Conservation (phyloP, 1,140 invertebrate genomes). For the Goniozus legneri region DNA sequence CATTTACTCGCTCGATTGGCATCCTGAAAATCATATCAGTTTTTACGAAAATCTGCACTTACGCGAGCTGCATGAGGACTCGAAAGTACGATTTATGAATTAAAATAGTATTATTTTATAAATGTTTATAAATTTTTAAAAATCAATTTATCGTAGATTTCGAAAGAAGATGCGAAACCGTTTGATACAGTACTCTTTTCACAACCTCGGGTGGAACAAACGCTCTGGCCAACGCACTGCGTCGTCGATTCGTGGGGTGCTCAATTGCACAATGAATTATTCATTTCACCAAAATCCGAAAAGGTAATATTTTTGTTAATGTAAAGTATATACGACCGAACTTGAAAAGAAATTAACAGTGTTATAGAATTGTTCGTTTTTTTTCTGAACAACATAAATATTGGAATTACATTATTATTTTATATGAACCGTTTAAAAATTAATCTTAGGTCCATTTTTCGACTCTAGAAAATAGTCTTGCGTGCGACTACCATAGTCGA, state of each 20-base stretch:
- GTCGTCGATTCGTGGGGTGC: constrained; percentile 73
- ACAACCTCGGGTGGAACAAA: constrained; percentile 59
- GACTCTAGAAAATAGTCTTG: no score
- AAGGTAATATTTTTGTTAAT: constrained; percentile 24
- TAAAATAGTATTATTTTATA: not conserved
- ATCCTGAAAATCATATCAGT: constrained; percentile 76
- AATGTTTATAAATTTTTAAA: constrained; percentile 1
- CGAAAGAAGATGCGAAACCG: constrained; percentile 57
- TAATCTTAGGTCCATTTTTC: no score
- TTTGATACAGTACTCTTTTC: constrained; percentile 73
- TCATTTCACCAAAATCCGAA: constrained; percentile 47
- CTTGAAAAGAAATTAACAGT: constrained; percentile 3
- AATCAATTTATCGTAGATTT: constrained; percentile 41
- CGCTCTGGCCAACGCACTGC: constrained; percentile 77
- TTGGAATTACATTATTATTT: no score
- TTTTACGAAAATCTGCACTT: constrained; percentile 69
- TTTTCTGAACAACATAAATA: no score
- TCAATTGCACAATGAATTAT: constrained; percentile 68
- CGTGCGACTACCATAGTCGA: no score
- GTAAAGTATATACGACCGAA: not conserved
- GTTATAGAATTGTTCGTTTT: no score
- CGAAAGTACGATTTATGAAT: constrained; percentile 27
- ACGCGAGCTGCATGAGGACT: constrained; percentile 53
- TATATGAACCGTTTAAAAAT: no score
- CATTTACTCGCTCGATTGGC: constrained; percentile 79